Evolutionary conservation across 2,113 vertebrate species (phyloP), one percentile per base, ranked within the genome.

Genomic region (Rhadina sibilatrix): DNA sequence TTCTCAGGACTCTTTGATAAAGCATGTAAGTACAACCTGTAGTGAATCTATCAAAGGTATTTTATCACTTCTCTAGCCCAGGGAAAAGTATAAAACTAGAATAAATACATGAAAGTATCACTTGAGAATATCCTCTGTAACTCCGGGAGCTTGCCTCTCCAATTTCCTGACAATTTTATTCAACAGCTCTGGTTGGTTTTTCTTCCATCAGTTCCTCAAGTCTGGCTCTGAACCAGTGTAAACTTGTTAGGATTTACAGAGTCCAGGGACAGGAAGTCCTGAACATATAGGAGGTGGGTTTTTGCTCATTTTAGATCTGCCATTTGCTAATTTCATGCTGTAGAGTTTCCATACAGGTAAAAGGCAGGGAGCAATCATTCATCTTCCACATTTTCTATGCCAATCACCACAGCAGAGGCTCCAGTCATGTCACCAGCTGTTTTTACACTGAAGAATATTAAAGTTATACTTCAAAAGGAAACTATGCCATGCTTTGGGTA

Each of bases 201-300:
- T 54, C 24, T 69, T 35, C 35, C 21, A 72, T 14, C 24, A n/a
- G 1, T 24, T 83, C 27, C 27, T 52, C 49, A 31, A 21, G 8
- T 24, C 15, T 50, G 49, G 7, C 70, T 71, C 68, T 56, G 35
- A 87, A 35, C 3, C 27, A 66, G 8, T 15, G 12, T 19, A 68
- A 83, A 69, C 4, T 47, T 47, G 12, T 15, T 11, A 30, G 4
- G 2, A 76, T 37, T 72, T 60, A 38, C 37, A 3, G 40, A 31
- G 22, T 11, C n/a, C 46, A 65, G 17, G 30, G 18, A 61, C 19
- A 61, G 80, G n/a, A 17, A 52, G 11, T 28, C 37, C n/a, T 37
- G 8, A 56, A 65, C 10, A 15, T 4, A 7, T 0, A 14, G 3
- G 9, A 65, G n/a, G 21, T 1, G 42, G 11, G 24, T 21, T 60